A percentile compares a stretch with the other conserved stretches of the same genome.
These are phyloP conservation scores for Narcine bancroftii DNA, from an alignment of 2,113 vertebrate genomes.

Conservation along the genomic window DNA sequence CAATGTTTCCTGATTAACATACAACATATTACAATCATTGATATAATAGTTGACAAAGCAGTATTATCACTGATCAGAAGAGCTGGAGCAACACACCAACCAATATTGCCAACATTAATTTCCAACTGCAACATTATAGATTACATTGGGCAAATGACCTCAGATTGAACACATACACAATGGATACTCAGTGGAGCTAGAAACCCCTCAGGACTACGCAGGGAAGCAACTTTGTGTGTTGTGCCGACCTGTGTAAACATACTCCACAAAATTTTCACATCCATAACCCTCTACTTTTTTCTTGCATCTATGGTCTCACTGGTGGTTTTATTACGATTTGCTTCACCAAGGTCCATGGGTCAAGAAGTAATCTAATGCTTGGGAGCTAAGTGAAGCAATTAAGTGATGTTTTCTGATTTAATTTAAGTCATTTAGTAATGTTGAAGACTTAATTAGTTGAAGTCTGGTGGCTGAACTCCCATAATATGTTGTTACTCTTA, in stretches of 20 bases:
- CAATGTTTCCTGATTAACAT: not conserved
- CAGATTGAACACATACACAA: not conserved
- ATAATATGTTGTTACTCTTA: not conserved
- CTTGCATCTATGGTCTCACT: not conserved
- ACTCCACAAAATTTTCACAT: too few relatives aligned
- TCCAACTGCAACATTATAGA: not conserved
- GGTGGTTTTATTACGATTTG: not conserved
- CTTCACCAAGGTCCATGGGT: not conserved
- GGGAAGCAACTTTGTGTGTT: too few relatives aligned
- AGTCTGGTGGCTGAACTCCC: not conserved
- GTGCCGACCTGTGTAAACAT: too few relatives aligned
- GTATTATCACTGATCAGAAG: not conserved
- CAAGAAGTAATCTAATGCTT: not conserved
- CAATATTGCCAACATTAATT: not conserved
- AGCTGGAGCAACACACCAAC: not conserved
- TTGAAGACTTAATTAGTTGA: not conserved
- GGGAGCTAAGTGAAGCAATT: not conserved
- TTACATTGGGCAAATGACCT: too few relatives aligned
- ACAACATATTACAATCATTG: not conserved
- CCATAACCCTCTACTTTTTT: not conserved
- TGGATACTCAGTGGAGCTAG: not conserved
- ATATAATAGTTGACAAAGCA: not conserved
- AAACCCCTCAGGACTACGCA: not conserved
- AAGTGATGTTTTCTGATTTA: not conserved
- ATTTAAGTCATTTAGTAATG: not conserved